phyloP scores from a whole-genome alignment of 2,797 vertebrate species.

The Merluccius polli region DNA sequence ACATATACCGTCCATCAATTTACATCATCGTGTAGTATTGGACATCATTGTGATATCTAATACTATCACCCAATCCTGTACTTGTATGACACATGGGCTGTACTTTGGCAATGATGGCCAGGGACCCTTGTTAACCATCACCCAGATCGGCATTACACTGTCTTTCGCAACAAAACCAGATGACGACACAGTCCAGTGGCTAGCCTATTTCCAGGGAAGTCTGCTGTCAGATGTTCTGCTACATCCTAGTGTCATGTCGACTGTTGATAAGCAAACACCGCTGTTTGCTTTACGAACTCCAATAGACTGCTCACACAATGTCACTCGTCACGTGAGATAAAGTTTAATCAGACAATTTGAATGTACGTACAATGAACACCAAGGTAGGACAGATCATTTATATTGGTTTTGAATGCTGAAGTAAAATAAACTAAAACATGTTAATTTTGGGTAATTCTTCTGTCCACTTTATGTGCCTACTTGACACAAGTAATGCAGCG shows the following conservation, averaged over 20 bases:
- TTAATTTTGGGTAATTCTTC: not conserved
- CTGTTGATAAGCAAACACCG: not conserved
- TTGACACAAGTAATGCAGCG: not conserved
- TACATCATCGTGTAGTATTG: not conserved
- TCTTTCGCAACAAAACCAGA: not conserved
- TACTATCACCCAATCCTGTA: not conserved
- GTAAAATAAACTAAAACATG: not conserved
- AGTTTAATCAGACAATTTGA: not conserved
- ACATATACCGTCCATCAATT: not conserved
- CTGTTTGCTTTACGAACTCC: not conserved
- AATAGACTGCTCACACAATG: not conserved
- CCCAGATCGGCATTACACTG: not conserved
- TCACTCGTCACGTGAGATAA: not conserved
- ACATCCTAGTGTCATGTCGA: not conserved
- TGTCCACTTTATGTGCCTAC: not conserved
- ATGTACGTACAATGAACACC: not conserved
- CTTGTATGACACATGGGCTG: not conserved
- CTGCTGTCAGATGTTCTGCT: not conserved
- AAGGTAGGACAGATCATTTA: not conserved
- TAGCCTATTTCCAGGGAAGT: not conserved
- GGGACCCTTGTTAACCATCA: not conserved
- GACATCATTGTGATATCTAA: not conserved
- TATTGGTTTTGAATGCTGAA: not conserved
- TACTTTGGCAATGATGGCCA: not conserved
- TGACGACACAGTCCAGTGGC: not conserved